Evolutionary conservation across 2,797 vertebrate species (phyloP).

Genomic region (Pseudochaenichthys georgianus): DNA sequence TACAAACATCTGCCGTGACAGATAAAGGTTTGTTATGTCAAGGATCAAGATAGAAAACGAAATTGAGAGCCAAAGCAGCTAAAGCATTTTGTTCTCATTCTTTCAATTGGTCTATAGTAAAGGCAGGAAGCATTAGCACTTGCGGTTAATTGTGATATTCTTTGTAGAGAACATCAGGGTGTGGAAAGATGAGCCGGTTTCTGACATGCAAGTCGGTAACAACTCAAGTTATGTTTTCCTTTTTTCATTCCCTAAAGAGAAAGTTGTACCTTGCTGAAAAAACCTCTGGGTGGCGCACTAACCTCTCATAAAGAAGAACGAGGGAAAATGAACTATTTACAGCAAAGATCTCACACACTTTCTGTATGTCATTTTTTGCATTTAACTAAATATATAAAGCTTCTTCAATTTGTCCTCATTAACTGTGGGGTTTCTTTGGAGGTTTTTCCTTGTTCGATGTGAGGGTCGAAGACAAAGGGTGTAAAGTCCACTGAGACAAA

Average conservation of each 20-base stretch:
- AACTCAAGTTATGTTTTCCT: neutral
- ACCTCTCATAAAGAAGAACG: conserved; percentile 4
- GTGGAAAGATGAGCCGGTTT: neutral
- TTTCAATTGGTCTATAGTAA: neutral
- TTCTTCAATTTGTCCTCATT: too few relatives aligned
- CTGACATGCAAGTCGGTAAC: neutral
- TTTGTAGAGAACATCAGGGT: neutral
- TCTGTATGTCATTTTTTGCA: neutral
- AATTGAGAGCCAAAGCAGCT: neutral
- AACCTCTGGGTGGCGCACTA: conserved; percentile 59
- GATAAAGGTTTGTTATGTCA: neutral
- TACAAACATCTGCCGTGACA: neutral
- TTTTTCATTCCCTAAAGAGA: neutral
- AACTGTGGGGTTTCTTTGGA: too few relatives aligned
- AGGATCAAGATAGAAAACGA: neutral
- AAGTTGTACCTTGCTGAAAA: conserved; percentile 18
- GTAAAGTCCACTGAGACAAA: too few relatives aligned
- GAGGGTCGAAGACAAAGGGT: too few relatives aligned
- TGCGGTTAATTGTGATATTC: neutral
- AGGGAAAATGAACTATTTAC: accelerated
- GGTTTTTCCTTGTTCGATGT: too few relatives aligned
- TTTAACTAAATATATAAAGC: too few relatives aligned
- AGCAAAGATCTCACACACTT: neutral
- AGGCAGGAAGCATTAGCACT: neutral
- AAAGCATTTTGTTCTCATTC: conserved; percentile 4